phyloP scores from a whole-genome alignment of 2,113 vertebrate genomes.

The Melanotaenia duboulayi region DNA sequence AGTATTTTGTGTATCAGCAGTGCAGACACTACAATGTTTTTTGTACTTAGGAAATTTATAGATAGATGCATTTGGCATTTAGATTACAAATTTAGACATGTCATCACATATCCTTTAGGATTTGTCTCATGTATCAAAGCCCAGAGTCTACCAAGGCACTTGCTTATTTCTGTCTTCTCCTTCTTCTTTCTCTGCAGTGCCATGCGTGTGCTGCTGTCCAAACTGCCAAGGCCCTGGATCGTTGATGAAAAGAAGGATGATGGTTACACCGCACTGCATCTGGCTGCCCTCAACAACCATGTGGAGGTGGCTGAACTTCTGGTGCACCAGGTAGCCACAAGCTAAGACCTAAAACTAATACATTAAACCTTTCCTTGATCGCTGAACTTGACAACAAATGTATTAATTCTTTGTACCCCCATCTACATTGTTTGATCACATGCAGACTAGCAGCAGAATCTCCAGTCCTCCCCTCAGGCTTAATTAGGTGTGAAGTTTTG shows the following conservation, averaged over 20 bases:
- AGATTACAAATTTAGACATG: slow-evolving; percentile 4
- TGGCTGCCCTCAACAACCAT: slow-evolving; percentile 98
- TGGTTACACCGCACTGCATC: slow-evolving; percentile 96
- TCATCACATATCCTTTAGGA: slow-evolving; percentile 16
- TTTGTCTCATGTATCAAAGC: slow-evolving; percentile 13
- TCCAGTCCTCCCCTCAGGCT: neutral
- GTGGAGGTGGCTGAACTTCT: slow-evolving; percentile 98
- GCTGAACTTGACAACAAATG: neutral
- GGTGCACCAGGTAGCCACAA: slow-evolving; percentile 93
- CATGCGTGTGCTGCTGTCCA: slow-evolving; percentile 96
- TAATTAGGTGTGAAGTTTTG: neutral
- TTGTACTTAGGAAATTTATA: slow-evolving; percentile 32
- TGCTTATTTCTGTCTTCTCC: neutral
- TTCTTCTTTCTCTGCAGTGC: slow-evolving; percentile 82
- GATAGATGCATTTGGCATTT: slow-evolving; percentile 28
- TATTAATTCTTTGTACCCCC: too few species aligned
- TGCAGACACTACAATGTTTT: slow-evolving; percentile 34
- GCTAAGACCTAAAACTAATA: too few species aligned
- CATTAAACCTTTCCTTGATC: too few species aligned
- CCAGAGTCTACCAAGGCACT: neutral
- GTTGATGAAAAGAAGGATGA: slow-evolving; percentile 99
- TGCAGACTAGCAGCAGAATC: neutral
- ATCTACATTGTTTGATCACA: neutral
- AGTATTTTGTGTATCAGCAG: slow-evolving; percentile 47
- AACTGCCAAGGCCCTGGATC: slow-evolving; percentile 97